These are phyloP conservation scores for Motacilla tschutschensis DNA, from an alignment of 2,113 vertebrate genomes.

Conservation along the genomic window DNA sequence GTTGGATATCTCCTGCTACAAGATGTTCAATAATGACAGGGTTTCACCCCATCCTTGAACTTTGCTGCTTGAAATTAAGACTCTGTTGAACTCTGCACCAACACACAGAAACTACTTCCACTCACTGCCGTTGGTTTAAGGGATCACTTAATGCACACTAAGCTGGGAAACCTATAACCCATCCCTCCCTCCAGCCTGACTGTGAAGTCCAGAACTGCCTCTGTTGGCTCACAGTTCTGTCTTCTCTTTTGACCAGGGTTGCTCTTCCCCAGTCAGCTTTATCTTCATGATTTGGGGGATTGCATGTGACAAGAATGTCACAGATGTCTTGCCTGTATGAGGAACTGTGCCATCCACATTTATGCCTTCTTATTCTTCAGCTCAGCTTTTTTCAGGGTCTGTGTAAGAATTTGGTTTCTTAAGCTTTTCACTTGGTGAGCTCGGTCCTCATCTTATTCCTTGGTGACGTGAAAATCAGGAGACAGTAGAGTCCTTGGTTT, in stretches of 20 bases:
- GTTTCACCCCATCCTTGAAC: not conserved
- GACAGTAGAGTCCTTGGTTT: not conserved
- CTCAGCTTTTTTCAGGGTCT: not conserved
- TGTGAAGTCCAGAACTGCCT: not conserved
- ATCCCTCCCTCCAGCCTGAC: too few species aligned
- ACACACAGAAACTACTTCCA: not conserved
- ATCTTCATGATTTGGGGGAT: rapidly evolving
- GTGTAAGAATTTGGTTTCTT: not conserved
- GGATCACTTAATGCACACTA: not conserved
- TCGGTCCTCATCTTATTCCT: not conserved
- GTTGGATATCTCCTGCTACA: not conserved
- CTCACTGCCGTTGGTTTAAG: rapidly evolving
- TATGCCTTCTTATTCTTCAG: not conserved
- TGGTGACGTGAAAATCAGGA: not conserved
- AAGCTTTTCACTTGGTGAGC: not conserved
- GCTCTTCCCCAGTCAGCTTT: not conserved
- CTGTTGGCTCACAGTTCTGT: not conserved
- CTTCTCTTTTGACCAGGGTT: not conserved
- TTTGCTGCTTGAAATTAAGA: not conserved
- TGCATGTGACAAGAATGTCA: not conserved
- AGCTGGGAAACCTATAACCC: not conserved
- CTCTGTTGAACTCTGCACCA: not conserved
- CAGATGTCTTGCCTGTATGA: not conserved
- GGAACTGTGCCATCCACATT: not conserved
- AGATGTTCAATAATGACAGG: not conserved